These are phyloP conservation scores for Bombus superbus DNA, from an alignment of 1,140 invertebrate genomes.

Conservation along the genomic window DNA sequence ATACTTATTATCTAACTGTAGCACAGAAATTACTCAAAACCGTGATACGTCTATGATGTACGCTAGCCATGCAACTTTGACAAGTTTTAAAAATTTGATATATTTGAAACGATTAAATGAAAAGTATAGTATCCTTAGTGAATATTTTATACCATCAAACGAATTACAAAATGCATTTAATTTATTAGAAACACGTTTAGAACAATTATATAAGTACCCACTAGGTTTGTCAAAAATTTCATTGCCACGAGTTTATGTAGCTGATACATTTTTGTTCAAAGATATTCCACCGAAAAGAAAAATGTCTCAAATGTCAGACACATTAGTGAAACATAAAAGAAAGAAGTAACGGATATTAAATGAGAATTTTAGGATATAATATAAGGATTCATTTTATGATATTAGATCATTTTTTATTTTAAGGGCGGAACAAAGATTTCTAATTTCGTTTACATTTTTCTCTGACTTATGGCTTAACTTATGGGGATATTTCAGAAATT, in stretches of 20 bases:
- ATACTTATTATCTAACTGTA: not conserved
- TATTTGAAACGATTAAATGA: constrained; percentile 44
- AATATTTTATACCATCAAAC: not conserved
- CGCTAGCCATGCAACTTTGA: constrained; percentile 66
- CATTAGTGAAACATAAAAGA: not conserved
- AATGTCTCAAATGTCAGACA: not conserved
- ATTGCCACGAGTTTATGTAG: constrained; percentile 29
- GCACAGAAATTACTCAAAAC: not conserved
- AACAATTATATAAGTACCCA: constrained; percentile 76
- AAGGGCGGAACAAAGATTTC: not conserved
- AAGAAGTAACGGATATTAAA: not conserved
- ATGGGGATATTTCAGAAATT: not conserved
- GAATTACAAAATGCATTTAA: constrained; percentile 58
- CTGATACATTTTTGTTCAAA: constrained; percentile 24
- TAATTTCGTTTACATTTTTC: not conserved
- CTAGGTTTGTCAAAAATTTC: constrained; percentile 66
- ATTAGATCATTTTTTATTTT: not conserved
- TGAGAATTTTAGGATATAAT: not conserved
- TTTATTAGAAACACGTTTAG: constrained; percentile 71
- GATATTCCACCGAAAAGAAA: constrained; percentile 1
- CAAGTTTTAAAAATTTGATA: constrained; percentile 61
- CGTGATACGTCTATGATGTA: not conserved
- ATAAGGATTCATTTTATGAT: not conserved
- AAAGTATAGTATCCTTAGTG: constrained; percentile 26
- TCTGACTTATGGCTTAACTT: not conserved